Base-by-base conservation (phyloP, 2,797 vertebrate species). In the Meda fulgida region DNA sequence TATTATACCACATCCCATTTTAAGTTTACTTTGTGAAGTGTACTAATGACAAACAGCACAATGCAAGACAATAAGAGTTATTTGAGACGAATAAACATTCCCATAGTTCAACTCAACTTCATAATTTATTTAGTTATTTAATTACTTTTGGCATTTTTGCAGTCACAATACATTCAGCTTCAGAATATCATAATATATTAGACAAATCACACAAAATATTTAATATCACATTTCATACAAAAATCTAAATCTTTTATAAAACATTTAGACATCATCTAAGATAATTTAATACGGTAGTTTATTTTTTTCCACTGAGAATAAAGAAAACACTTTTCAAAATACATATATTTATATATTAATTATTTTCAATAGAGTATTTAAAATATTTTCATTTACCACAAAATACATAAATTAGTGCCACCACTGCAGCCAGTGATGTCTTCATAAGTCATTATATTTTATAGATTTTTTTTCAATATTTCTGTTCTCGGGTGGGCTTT, bases 211-310 rank as follows among this genome's bases (percentile, higher is more conserved):
- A 93, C 91, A 93, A 94, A 94, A 95, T 93, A 92, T 92, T 89
- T 26, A 90, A 88, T 94, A 93, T 93, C 93, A 95, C 95, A 91
- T 93, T 90, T 93, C 36, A 92, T 95, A 95, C 93, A 95, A 95
- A 92, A 95, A 94, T 93, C 91, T 92, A 93, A 92, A 93, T 89
- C 88, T 87, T 93, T 95, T 94, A 94, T 94, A 96, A 95, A 95
- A 95, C 94, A 95, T 93, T 94, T 93, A 95, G 90, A 95, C 91
- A 89, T 91, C 83, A 90, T 92, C 89, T 93, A 91, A 69, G 88
- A 53, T 65, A 80, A 81, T 88, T 90, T 90, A 94, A 93, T 93
- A 93, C 87, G 90, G 77, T 90, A 70, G 70, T 92, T 1, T 46
- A 89, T 85, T 88, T 85, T 88, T 88, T 90, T 90, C 90, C 92